phyloP scores from a whole-genome alignment of 2,888 invertebrate genomes.

The Arrhopalites spinosus region DNA sequence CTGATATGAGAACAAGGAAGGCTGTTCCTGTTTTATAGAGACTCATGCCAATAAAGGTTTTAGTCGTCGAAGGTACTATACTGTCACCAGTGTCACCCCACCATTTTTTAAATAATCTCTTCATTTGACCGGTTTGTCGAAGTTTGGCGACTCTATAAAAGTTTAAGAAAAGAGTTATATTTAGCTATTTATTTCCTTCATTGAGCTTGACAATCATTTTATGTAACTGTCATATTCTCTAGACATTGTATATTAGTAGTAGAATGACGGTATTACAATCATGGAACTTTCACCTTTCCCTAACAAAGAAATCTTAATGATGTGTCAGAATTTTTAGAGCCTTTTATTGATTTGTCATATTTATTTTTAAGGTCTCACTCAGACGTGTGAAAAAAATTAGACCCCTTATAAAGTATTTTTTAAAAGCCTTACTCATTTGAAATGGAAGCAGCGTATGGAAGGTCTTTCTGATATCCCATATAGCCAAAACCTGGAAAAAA shows the following conservation, averaged over 20 bases:
- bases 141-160: slow-evolving; percentile 52
- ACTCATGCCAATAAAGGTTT: slow-evolving; percentile 46
- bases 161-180: slow-evolving; percentile 9
- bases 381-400: too few species aligned
- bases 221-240: too few species aligned
- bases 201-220: too few species aligned
- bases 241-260: too few species aligned
- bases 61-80: slow-evolving; percentile 26
- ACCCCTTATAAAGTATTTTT: slow-evolving; percentile 12
- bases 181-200: too few species aligned
- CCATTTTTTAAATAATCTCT: slow-evolving; percentile 51
- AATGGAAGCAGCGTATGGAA: slow-evolving; percentile 49
- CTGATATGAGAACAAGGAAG: slow-evolving; percentile 47
- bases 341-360: too few species aligned
- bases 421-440: slow-evolving; percentile 44
- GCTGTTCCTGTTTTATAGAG: slow-evolving; percentile 51
- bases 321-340: too few species aligned
- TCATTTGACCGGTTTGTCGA: slow-evolving; percentile 53
- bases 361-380: too few species aligned
- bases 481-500: slow-evolving; percentile 55
- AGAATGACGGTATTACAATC: too few species aligned
- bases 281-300: too few species aligned
- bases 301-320: too few species aligned
- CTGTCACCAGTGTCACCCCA: slow-evolving; percentile 53
- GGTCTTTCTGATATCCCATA: slow-evolving; percentile 53